Evolutionary conservation across 2,888 invertebrate species (phyloP).

Genomic region (Strigamia transsilvanica): DNA sequence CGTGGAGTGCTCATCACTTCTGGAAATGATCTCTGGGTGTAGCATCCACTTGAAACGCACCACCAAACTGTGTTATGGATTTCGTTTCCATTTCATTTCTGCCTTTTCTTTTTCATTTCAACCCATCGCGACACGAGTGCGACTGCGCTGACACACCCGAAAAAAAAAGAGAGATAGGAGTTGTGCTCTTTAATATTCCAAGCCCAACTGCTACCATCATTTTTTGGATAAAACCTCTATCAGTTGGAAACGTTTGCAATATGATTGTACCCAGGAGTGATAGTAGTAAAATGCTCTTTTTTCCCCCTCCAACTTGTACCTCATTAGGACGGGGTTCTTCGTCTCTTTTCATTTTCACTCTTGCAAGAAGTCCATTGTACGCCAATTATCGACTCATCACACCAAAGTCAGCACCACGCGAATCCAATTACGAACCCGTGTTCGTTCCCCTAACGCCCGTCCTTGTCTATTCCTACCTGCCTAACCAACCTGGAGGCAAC

Average conservation of each 20-base stretch:
- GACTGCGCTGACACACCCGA: background rate
- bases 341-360: conserved; percentile 27
- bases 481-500: background rate
- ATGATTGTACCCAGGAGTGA: conserved; percentile 8
- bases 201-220: background rate
- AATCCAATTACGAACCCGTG: conserved; percentile 24
- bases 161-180: background rate
- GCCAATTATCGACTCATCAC: conserved; percentile 39
- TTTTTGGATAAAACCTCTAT: background rate
- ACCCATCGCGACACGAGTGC: conserved; percentile 10
- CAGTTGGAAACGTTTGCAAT: conserved; percentile 3
- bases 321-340: conserved; percentile 32
- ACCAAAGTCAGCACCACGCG: conserved; percentile 33
- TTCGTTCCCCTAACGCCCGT: background rate
- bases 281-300: background rate
- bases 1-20: conserved; percentile 31
- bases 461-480: background rate
- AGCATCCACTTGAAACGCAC: conserved; percentile 31
- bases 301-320: background rate
- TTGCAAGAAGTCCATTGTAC: conserved; percentile 17
- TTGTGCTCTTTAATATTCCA: conserved; percentile 18
- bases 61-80: conserved; percentile 32
- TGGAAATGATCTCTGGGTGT: background rate
- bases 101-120: background rate
- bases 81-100: conserved; percentile 34